Conservation (phyloP, 2,888 invertebrate species). For the Lasioglossum oenotherae region DNA sequence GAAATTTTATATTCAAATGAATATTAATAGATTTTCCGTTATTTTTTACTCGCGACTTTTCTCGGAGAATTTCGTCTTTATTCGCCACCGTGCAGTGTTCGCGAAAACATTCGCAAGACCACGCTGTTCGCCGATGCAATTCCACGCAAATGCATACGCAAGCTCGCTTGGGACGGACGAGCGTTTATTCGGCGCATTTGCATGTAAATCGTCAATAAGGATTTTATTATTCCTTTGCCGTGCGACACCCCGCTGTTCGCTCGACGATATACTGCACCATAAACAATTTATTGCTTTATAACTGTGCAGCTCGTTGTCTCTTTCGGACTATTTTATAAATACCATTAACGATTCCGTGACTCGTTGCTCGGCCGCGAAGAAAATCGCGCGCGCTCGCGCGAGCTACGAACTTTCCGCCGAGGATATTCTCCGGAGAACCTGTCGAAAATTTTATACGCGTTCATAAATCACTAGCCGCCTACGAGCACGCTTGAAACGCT, state of each 20-base stretch:
- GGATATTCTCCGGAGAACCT: neutral
- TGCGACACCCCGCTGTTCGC: slow-evolving; percentile 31
- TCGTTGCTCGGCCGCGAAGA: slow-evolving; percentile 9
- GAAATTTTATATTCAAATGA: too few relatives aligned
- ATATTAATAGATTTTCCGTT: too few relatives aligned
- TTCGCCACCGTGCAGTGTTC: neutral
- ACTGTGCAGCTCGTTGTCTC: slow-evolving; percentile 40
- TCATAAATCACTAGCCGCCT: slow-evolving; percentile 52
- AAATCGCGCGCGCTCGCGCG: neutral
- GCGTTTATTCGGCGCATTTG: slow-evolving; percentile 45
- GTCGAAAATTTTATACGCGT: slow-evolving; percentile 48
- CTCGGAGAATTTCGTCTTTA: neutral
- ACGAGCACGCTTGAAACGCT: slow-evolving; percentile 39
- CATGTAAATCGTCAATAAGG: slow-evolving; percentile 48
- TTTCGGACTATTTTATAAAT: slow-evolving; percentile 18
- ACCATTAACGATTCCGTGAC: slow-evolving; percentile 32
- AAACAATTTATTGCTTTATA: slow-evolving; percentile 65
- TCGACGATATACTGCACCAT: slow-evolving; percentile 53
- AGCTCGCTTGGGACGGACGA: slow-evolving; percentile 4
- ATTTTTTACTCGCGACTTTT: too few relatives aligned
- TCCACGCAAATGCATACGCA: slow-evolving; percentile 15
- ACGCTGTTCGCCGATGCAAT: slow-evolving; percentile 24
- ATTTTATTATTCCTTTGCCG: slow-evolving; percentile 48
- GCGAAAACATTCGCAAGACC: neutral
- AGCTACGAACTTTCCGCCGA: neutral